These are phyloP conservation scores for Lophotis ruficrista DNA, from an alignment of 2,113 vertebrate genomes.

Conservation along the genomic window DNA sequence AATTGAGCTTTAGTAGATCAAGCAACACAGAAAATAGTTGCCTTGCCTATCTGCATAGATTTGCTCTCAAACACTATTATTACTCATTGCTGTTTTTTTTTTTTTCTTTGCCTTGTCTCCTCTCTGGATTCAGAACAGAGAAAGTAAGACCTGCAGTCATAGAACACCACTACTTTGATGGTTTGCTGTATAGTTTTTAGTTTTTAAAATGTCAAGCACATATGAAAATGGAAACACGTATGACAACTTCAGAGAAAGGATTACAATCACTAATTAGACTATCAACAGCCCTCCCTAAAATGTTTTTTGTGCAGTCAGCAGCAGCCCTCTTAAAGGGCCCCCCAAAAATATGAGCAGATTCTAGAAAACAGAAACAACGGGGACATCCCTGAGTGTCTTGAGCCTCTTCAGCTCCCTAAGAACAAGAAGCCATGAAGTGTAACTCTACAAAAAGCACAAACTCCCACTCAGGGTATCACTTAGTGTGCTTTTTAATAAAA, in stretches of 20 bases:
- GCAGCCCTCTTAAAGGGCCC: background rate
- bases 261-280: background rate
- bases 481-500: background rate
- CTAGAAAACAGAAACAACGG: background rate
- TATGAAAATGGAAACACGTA: fast-evolving
- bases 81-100: background rate
- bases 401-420: background rate
- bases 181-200: background rate
- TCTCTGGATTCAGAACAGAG: background rate
- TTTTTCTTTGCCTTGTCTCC: background rate
- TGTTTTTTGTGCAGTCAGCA: background rate
- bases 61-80: background rate
- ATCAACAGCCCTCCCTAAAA: background rate
- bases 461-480: background rate
- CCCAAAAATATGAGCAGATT: background rate
- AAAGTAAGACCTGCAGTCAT: background rate
- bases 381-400: background rate
- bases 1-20: background rate
- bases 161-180: background rate
- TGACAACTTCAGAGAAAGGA: background rate
- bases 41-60: background rate
- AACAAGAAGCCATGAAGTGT: background rate
- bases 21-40: background rate
- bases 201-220: background rate
- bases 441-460: background rate